phyloP scores from a whole-genome alignment of 2,797 vertebrate genomes.

The Chelmon rostratus region DNA sequence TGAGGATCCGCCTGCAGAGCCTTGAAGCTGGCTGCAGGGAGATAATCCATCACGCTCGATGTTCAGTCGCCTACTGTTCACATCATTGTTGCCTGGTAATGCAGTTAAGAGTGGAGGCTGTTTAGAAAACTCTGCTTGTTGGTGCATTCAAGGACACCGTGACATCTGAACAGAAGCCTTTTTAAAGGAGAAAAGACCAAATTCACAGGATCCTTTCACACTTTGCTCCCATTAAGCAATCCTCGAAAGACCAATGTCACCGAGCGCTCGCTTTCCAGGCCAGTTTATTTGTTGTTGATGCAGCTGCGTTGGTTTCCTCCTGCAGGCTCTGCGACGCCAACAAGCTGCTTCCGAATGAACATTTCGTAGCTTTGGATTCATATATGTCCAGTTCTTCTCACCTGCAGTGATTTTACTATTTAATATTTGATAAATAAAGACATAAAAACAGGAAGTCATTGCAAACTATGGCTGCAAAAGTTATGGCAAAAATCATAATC shows the following conservation, averaged over 20 bases:
- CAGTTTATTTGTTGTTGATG: background rate
- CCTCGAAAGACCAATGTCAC: too few species aligned
- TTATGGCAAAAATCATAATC: too few species aligned
- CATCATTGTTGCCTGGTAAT: too few species aligned
- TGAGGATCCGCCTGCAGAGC: background rate
- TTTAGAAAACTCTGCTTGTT: background rate
- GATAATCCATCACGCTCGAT: background rate
- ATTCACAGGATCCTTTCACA: background rate
- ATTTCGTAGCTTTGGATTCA: background rate
- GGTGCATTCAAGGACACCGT: background rate
- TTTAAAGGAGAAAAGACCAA: background rate
- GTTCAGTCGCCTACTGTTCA: background rate
- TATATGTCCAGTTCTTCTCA: too few species aligned
- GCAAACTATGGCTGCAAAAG: too few species aligned
- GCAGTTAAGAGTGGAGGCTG: background rate
- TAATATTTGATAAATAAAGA: background rate
- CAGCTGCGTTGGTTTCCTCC: background rate
- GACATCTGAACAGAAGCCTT: background rate
- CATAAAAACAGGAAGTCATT: too few species aligned
- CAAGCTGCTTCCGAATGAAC: background rate
- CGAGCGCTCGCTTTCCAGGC: background rate
- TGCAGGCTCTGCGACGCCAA: background rate
- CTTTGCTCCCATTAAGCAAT: background rate
- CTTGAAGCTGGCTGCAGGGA: background rate
- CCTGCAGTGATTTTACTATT: background rate